Percentiles rank a stretch among this genome's conserved stretches.
Conservation (phyloP, 1,140 invertebrate genomes). For the Antheraea mylitta region DNA sequence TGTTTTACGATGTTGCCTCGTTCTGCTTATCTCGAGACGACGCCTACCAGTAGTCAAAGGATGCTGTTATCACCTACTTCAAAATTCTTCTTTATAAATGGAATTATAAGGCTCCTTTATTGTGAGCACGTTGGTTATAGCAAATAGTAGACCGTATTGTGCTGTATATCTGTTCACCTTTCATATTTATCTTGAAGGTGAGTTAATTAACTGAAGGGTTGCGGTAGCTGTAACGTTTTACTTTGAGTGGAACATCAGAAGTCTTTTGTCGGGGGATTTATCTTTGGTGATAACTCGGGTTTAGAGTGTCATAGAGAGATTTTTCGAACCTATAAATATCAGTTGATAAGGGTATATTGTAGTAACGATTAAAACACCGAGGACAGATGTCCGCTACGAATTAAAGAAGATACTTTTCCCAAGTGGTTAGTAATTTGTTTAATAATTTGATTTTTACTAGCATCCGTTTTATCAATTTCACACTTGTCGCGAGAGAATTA, state of each 20-base stretch:
- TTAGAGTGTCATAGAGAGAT: not conserved
- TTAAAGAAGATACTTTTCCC: not conserved
- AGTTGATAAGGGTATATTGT: conserved; percentile 1
- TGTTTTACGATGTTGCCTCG: conserved; percentile 69
- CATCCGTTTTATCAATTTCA: not conserved
- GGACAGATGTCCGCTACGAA: not conserved
- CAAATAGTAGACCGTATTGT: conserved; percentile 48
- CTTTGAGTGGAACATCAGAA: conserved; percentile 62
- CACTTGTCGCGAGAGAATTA: not conserved
- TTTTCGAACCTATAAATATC: not conserved
- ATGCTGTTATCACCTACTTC: conserved; percentile 26
- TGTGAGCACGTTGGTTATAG: conserved; percentile 25
- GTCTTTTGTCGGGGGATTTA: conserved; percentile 63
- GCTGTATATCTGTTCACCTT: conserved; percentile 60
- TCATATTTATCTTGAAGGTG: conserved; percentile 56
- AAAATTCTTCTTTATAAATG: conserved; percentile 33
- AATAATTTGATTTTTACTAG: not conserved
- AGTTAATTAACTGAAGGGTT: conserved; percentile 74
- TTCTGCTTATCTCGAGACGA: conserved; percentile 58
- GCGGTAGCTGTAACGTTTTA: conserved; percentile 61
- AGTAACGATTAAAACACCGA: not conserved
- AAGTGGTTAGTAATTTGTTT: not conserved
- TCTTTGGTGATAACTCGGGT: conserved; percentile 38
- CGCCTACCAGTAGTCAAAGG: conserved; percentile 66
- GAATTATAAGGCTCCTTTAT: conserved; percentile 29